These are phyloP conservation scores for Elephas maximus DNA, from an alignment of 2,113 vertebrate genomes.

Conservation along the genomic window DNA sequence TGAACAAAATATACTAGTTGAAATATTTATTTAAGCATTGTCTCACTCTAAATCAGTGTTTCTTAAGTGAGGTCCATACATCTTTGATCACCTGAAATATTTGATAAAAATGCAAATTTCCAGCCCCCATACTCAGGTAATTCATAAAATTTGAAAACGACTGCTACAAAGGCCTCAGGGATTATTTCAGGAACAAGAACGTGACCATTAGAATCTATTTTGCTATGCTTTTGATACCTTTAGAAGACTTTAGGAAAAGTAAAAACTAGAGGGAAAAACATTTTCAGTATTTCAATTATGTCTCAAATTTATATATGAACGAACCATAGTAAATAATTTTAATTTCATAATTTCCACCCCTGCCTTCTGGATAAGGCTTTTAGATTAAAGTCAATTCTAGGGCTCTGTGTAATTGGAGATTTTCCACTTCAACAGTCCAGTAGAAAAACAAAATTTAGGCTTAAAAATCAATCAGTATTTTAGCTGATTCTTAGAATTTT, in stretches of 20 bases:
- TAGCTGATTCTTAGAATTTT: conserved; percentile 15
- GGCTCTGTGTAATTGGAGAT: not conserved
- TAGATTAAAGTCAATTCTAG: not conserved
- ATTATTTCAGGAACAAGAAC: conserved; percentile 22
- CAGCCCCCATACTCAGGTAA: not conserved
- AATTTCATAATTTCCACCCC: conserved; percentile 22
- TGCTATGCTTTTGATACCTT: not conserved
- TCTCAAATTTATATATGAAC: conserved; percentile 28
- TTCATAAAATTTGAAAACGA: not conserved
- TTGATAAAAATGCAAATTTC: conserved; percentile 39
- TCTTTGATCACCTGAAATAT: not conserved
- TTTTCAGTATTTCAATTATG: conserved; percentile 12
- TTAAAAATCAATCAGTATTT: conserved; percentile 42
- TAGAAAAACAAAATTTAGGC: not conserved
- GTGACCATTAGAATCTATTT: not conserved
- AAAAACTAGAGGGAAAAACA: not conserved
- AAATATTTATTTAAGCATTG: conserved; percentile 33
- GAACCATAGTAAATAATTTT: conserved; percentile 38
- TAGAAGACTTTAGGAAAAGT: not conserved
- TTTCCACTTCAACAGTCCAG: not conserved
- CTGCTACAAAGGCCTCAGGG: not conserved
- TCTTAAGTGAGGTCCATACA: not conserved
- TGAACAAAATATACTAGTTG: not conserved
- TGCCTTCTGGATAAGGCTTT: not conserved
- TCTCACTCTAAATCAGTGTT: not conserved